Base-by-base conservation (phyloP, 2,888 invertebrate genomes). In the Lycia hirtaria region DNA sequence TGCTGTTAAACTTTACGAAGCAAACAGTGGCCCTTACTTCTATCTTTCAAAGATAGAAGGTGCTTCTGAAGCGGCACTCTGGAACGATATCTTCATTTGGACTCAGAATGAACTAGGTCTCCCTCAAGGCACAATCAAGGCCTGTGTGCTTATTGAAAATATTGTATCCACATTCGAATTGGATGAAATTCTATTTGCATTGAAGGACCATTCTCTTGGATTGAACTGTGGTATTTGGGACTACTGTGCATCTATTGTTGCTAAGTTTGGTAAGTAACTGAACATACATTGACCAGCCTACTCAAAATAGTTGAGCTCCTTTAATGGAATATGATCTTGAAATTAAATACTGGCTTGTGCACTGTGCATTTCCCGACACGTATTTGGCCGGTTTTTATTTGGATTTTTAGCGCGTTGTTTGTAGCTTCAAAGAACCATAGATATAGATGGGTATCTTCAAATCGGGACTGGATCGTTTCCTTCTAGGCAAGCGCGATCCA, bases 181-280 rank as follows among this genome's bases (percentile, higher is more conserved):
- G 85, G 94, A 96, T 43, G 94, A 94, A 73, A 96, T 96, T 59
- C 85, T 95, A 51, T 95, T 91, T 77, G 94, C 93, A 10, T 76
- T 96, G 32, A 92, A 83, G 64, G 93, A 95, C 52, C 94, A 95
- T 79, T 95, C 95, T 0, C 79, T 95, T 30, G 95, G 95, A 2
- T 87, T 96, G 1, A 96, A 95, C 76, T 95, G 95, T 80, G 95
- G 96, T 3, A 94, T 95, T 65, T 96, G 95, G 96, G 95, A 96
- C 75, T 96, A 95, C 75, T 93, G 93, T 50, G 94, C 94, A 0
- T 94, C 94, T 2, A 93, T 95, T 47, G 93, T 95, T 65, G 88
- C 92, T 20, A 95, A 94, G 78, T 94, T 94, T 81, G 94, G 94
- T 89, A 80, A 85, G 73, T 64, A 2, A 26, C 4, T 10, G 43